Conservation (phyloP, 2,797 vertebrate species). For the Pachyuromys duprasi region DNA sequence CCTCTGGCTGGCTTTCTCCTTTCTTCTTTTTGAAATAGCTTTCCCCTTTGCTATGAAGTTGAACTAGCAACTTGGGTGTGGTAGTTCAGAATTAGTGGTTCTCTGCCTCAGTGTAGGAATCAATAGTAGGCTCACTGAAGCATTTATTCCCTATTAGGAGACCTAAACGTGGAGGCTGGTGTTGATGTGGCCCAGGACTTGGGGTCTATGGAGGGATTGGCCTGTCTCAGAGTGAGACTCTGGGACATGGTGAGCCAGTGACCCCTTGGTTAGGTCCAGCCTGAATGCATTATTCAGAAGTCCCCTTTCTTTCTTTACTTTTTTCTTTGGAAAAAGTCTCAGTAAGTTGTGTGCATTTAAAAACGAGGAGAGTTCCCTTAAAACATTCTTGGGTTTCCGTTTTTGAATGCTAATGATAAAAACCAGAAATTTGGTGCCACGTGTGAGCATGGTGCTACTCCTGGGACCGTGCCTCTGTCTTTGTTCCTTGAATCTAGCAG, state of each 20-base stretch:
- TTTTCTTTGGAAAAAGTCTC: background rate
- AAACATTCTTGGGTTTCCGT: conserved; percentile 31
- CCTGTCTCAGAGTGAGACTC: background rate
- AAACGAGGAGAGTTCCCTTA: background rate
- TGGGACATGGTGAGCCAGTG: background rate
- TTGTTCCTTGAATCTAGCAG: background rate
- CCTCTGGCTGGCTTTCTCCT: conserved; percentile 45
- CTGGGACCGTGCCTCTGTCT: background rate
- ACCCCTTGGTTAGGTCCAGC: background rate
- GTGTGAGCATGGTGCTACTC: background rate
- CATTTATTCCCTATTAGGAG: conserved; percentile 49
- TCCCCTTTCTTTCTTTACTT: too few relatives aligned
- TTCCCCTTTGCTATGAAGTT: background rate
- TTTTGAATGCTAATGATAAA: conserved; percentile 60
- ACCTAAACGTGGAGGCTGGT: background rate
- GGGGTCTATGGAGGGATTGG: rapidly evolving
- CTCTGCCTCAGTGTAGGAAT: conserved; percentile 47
- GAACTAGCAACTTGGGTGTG: conserved; percentile 56
- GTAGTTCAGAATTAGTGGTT: conserved; percentile 54
- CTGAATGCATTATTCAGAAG: background rate
- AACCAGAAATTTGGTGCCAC: background rate
- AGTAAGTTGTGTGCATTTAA: conserved; percentile 37
- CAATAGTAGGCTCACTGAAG: background rate
- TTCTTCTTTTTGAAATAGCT: background rate
- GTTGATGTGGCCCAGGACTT: background rate